Percentiles rank a stretch among this genome's conserved stretches.
Evolutionary conservation across 2,797 vertebrate species (phyloP).

Genomic region (Alectoris magna): DNA sequence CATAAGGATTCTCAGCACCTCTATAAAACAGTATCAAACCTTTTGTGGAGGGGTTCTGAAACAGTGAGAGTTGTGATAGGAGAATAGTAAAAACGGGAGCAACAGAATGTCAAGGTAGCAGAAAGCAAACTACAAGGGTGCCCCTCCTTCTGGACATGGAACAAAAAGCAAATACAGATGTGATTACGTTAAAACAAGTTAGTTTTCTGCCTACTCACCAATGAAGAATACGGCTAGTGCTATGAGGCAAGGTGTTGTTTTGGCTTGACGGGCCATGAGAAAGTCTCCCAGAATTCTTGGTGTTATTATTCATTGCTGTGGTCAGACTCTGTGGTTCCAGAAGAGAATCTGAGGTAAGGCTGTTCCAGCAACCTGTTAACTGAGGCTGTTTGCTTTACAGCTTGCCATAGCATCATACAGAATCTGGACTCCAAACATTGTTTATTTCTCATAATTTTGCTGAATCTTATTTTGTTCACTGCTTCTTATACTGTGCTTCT

Average conservation of each 20-base stretch:
- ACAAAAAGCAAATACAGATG: neutral
- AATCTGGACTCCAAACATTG: neutral
- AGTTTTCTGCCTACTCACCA: neutral
- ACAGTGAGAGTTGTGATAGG: neutral
- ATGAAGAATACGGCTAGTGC: neutral
- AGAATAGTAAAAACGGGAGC: neutral
- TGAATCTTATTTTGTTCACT: neutral
- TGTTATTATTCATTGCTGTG: neutral
- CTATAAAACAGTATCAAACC: neutral
- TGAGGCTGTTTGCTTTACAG: accelerated
- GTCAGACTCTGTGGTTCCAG: neutral
- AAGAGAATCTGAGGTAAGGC: neutral
- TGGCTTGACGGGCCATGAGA: neutral
- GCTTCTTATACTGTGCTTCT: neutral
- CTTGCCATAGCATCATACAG: neutral
- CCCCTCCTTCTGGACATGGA: neutral
- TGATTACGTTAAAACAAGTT: accelerated
- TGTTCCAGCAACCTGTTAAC: neutral
- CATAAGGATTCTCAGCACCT: neutral
- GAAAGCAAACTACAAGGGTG: neutral
- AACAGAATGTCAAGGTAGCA: neutral
- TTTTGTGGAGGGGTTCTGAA: neutral
- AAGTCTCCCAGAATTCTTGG: neutral
- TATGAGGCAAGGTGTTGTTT: too few relatives aligned
- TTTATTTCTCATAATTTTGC: neutral